Percentiles rank a stretch among this genome's conserved stretches.
These are phyloP conservation scores for Papilio protenor DNA, from an alignment of 2,888 invertebrate genomes.

Conservation along the genomic window DNA sequence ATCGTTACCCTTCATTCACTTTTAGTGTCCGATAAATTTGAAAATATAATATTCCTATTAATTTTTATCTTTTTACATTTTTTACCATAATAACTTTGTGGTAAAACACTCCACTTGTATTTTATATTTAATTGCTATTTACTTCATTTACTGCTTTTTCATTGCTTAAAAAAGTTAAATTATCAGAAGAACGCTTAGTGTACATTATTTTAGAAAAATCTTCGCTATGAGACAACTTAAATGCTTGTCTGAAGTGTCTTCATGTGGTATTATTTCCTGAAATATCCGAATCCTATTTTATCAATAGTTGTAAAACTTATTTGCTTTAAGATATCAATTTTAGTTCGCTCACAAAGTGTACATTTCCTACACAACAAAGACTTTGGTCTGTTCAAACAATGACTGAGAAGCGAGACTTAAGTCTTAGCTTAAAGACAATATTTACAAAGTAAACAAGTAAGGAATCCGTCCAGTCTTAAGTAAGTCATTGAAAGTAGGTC, in stretches of 20 bases:
- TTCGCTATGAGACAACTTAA: too few species aligned
- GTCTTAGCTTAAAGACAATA: constrained; percentile 23
- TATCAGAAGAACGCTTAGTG: too few species aligned
- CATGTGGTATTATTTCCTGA: too few species aligned
- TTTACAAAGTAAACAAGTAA: constrained; percentile 21
- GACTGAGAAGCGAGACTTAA: constrained; percentile 3
- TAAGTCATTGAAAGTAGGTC: constrained; percentile 2
- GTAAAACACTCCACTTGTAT: not conserved
- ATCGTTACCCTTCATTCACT: constrained; percentile 29
- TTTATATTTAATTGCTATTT: not conserved
- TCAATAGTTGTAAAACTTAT: not conserved
- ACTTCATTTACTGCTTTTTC: too few species aligned
- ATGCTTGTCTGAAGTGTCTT: too few species aligned
- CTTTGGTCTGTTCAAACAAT: constrained; percentile 29
- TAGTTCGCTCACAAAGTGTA: not conserved
- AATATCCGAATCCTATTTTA: not conserved
- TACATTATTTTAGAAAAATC: too few species aligned
- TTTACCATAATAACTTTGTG: not conserved
- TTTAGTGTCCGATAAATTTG: constrained; percentile 24
- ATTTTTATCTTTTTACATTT: constrained; percentile 24
- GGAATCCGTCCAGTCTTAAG: constrained; percentile 2
- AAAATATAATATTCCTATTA: constrained; percentile 24
- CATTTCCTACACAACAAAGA: constrained; percentile 11
- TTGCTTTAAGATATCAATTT: constrained; percentile 41
- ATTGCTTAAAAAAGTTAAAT: too few species aligned